Percentiles rank a stretch among this genome's conserved stretches.
phyloP scores from a whole-genome alignment of 35 echinoderm and acorn worm species.

The Hemicentrotus pulcherrimus region DNA sequence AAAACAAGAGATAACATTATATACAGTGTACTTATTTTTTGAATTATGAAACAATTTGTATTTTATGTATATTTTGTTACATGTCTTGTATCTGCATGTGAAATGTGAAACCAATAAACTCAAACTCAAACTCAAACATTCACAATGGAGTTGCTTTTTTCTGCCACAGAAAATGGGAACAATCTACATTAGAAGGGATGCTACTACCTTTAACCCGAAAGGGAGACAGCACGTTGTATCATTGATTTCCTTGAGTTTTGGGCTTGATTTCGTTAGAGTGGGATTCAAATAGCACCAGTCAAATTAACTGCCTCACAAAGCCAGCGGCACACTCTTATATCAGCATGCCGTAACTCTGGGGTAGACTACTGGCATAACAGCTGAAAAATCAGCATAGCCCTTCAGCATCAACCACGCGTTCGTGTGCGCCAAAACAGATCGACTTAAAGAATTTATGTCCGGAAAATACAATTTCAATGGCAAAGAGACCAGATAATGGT shows the following conservation, averaged over 20 bases:
- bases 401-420: not conserved
- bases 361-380: not conserved
- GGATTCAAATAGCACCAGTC: constrained; percentile 35
- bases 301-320: not conserved
- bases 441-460: not conserved
- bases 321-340: constrained; percentile 34
- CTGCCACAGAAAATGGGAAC: too few species aligned
- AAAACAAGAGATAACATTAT: too few species aligned
- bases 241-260: not conserved
- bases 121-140: too few species aligned
- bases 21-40: too few species aligned
- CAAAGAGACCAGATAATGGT: not conserved
- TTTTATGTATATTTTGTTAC: too few species aligned
- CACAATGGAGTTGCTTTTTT: too few species aligned
- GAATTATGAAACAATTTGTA: too few species aligned
- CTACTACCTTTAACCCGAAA: not conserved
- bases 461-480: not conserved
- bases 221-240: not conserved
- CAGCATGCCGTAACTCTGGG: constrained; percentile 19
- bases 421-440: constrained; percentile 1
- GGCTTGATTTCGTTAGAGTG: not conserved
- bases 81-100: too few species aligned
- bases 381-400: constrained; percentile 36
- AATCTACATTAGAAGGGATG: too few species aligned
- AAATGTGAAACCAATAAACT: too few species aligned